Evolutionary conservation across 1,140 invertebrate species (phyloP).

Genomic region (Lordiphosa collinella): DNA sequence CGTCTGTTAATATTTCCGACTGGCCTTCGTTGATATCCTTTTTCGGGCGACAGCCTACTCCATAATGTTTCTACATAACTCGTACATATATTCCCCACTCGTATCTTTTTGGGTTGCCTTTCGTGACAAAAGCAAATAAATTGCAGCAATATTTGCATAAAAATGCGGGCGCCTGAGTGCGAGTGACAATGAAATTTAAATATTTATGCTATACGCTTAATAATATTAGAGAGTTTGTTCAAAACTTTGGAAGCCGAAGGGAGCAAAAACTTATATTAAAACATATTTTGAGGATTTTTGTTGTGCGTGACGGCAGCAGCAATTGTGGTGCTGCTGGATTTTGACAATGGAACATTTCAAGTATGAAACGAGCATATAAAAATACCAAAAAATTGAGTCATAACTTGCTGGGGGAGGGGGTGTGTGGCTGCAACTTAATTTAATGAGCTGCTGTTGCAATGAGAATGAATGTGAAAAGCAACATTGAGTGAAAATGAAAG

Average conservation of each 20-base stretch:
- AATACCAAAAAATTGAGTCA: slow-evolving; percentile 70
- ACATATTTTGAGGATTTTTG: slow-evolving; percentile 67
- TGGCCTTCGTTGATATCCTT: slow-evolving; percentile 46
- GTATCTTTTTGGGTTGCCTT: slow-evolving; percentile 35
- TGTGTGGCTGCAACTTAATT: slow-evolving; percentile 10
- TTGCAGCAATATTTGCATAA: slow-evolving; percentile 72
- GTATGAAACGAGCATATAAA: slow-evolving; percentile 59
- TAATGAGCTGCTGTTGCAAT: slow-evolving; percentile 28
- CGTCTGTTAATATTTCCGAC: slow-evolving; percentile 64
- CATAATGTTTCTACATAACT: neutral
- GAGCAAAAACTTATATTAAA: slow-evolving; percentile 65
- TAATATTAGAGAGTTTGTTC: slow-evolving; percentile 66
- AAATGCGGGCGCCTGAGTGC: slow-evolving; percentile 56
- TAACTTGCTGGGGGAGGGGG: slow-evolving; percentile 42
- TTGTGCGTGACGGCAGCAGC: slow-evolving; percentile 43
- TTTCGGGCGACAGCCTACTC: slow-evolving; percentile 16
- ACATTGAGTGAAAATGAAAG: slow-evolving; percentile 50
- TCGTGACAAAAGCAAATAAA: slow-evolving; percentile 74
- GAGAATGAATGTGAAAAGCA: neutral
- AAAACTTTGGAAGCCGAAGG: slow-evolving; percentile 26
- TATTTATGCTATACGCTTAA: slow-evolving; percentile 78
- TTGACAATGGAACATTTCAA: slow-evolving; percentile 25
- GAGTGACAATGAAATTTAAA: slow-evolving; percentile 78
- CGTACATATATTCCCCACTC: slow-evolving; percentile 7
- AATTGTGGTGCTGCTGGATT: slow-evolving; percentile 23